Evolutionary conservation across 2,888 invertebrate genomes (phyloP).

Genomic region (Lithophane ornitopus): DNA sequence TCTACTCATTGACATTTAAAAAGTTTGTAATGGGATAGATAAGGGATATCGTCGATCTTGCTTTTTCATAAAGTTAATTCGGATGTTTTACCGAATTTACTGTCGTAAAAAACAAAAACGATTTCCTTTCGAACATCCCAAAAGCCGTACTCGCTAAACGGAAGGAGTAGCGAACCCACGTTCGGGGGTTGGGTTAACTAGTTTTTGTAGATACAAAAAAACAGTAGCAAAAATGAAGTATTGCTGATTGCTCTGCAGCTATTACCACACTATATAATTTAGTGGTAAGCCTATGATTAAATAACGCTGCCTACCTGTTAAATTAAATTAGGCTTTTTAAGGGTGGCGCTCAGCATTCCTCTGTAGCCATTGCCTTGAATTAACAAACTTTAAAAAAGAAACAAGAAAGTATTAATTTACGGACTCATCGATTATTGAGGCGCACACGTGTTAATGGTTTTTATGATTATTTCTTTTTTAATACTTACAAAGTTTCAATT

Average conservation of each 20-base stretch:
- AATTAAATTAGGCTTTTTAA: conserved; percentile 90
- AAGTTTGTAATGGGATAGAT: no score
- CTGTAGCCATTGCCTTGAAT: conserved; percentile 75
- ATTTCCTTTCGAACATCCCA: conserved; percentile 31
- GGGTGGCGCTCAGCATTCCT: conserved; percentile 85
- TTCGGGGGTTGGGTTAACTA: conserved; percentile 68
- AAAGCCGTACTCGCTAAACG: conserved; percentile 65
- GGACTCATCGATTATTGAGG: conserved; percentile 84
- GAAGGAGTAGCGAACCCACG: conserved; percentile 72
- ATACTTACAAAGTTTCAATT: conserved; percentile 63
- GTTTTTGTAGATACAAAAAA: conserved; percentile 84
- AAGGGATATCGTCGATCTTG: neutral
- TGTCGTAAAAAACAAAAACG: conserved; percentile 31
- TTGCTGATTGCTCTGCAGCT: conserved; percentile 89
- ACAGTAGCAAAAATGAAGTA: conserved; percentile 89
- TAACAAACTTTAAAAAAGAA: conserved; percentile 81
- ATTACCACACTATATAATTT: conserved; percentile 89
- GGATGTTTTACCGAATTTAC: neutral
- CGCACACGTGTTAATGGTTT: conserved; percentile 86
- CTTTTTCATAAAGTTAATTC: neutral
- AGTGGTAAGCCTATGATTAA: conserved; percentile 89
- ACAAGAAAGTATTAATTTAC: conserved; percentile 84
- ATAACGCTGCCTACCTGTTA: conserved; percentile 89
- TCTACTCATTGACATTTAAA: no score
- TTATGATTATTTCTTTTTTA: conserved; percentile 77